Conservation (phyloP, 30 jellyfish, hydroid and myxozoan species). For the Mastigias papua region DNA sequence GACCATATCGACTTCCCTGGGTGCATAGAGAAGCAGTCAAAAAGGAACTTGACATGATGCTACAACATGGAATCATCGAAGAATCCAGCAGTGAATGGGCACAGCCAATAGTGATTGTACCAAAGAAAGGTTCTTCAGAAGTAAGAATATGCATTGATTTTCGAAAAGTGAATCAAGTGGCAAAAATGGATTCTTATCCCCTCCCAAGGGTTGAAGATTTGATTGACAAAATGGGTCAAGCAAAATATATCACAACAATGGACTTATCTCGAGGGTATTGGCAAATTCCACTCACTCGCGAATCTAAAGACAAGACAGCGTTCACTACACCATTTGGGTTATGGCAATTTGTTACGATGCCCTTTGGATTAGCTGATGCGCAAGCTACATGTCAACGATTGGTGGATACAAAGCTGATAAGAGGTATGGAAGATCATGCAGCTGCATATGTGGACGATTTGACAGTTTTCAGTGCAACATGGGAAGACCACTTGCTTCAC, state of each 20-base stretch:
- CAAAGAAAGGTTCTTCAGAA: neutral
- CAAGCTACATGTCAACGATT: neutral
- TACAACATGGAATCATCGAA: neutral
- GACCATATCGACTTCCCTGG: too few relatives aligned
- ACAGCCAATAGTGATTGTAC: neutral
- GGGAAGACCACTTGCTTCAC: neutral
- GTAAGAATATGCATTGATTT: neutral
- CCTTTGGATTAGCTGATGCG: constrained; percentile 1
- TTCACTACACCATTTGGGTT: neutral
- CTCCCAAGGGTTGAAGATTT: constrained; percentile 1
- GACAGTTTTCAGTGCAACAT: neutral
- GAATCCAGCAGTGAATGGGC: neutral
- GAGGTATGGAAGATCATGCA: neutral
- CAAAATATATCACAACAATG: constrained; percentile 31
- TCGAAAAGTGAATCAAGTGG: neutral
- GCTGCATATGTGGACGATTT: neutral
- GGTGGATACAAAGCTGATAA: neutral
- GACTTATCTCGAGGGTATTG: constrained; percentile 17
- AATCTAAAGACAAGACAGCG: neutral
- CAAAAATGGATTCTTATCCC: neutral
- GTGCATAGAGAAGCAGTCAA: too few relatives aligned
- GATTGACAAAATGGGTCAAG: constrained; percentile 6
- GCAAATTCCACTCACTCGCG: constrained; percentile 11
- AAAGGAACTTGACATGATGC: too few relatives aligned
- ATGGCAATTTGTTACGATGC: constrained; percentile 13